Evolutionary conservation across 1,140 invertebrate species (phyloP).

Genomic region (Steinernema khuongi): DNA sequence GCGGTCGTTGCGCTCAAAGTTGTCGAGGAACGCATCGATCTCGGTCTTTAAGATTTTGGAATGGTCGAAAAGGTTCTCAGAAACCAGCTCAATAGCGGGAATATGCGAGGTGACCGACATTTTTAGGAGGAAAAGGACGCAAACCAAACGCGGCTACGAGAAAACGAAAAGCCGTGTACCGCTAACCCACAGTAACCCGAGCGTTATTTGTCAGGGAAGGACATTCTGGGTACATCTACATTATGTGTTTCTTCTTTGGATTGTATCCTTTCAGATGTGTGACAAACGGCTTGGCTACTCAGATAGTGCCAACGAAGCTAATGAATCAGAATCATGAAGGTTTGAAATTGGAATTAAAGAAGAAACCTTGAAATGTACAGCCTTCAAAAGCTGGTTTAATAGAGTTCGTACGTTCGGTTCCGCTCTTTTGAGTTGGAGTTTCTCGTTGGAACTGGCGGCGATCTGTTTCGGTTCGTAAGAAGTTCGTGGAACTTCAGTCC

Average conservation of each 20-base stretch:
- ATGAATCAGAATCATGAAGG: neutral
- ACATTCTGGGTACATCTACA: neutral
- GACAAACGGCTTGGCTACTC: neutral
- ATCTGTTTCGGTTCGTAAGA: neutral
- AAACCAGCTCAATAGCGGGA: neutral
- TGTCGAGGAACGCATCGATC: neutral
- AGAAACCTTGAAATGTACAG: neutral
- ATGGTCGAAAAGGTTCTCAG: neutral
- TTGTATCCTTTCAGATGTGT: neutral
- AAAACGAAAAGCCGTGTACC: neutral
- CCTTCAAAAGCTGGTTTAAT: no score
- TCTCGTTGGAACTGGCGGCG: neutral
- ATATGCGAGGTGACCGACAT: neutral
- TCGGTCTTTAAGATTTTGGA: neutral
- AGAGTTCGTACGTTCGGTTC: neutral
- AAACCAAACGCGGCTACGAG: neutral
- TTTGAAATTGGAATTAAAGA: neutral
- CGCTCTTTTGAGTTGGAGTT: no score
- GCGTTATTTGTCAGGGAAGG: neutral
- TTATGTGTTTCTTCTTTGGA: neutral
- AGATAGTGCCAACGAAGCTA: neutral
- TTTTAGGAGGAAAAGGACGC: neutral
- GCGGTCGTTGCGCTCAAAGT: constrained; percentile 1
- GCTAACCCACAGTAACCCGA: neutral
- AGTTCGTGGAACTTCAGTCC: neutral